Evolutionary conservation across 2,797 vertebrate species (phyloP), one percentile per base, ranked within the genome.

Genomic region (Myotis myotis): DNA sequence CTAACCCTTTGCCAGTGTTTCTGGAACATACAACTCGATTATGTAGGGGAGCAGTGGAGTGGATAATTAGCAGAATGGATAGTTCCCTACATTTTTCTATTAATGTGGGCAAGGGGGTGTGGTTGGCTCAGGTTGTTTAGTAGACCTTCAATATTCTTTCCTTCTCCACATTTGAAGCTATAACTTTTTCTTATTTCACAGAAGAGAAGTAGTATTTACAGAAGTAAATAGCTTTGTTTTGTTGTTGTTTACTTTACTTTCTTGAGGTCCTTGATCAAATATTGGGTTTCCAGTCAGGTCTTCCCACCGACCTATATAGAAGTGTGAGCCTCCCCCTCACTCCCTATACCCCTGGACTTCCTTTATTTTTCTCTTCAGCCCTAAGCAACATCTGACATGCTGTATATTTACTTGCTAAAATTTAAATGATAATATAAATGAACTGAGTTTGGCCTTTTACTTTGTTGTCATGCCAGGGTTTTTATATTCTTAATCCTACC

Each of bases 51-150:
- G 87, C 94, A 92, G 74, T 84, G 87, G 74, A 86, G 87, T 96
- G 94, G 87, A 94, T 95, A 95, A 96, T 96, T 95, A 95, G 62
- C 92, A 72, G 55, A 87, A 33, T 74, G 9, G 36, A 41, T 66
- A 47, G 81, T 81, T 93, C 8, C 16, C 36, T 33, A 2, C 1
- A 3, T 44, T 88, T 93, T 94, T 86, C 76, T 76, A 11, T 92
- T 96, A 86, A 60, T 9, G 11, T 9, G 47, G 49, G 33, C 38
- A 75, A 75, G 70, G 85, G 13, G 55, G 22, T 72, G 25, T 72
- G 53, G 38, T 75, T 75, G 49, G 70, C 82, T 91, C 38, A 30
- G 23, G 9, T 75, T 87, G 53, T 71, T 84, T 68, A 68, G 78
- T 19, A 84, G 62, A 68, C 10, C 23, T 82, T 93, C 23, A 64